Base-by-base conservation (phyloP, 2,113 vertebrate species). In the Procapra przewalskii region DNA sequence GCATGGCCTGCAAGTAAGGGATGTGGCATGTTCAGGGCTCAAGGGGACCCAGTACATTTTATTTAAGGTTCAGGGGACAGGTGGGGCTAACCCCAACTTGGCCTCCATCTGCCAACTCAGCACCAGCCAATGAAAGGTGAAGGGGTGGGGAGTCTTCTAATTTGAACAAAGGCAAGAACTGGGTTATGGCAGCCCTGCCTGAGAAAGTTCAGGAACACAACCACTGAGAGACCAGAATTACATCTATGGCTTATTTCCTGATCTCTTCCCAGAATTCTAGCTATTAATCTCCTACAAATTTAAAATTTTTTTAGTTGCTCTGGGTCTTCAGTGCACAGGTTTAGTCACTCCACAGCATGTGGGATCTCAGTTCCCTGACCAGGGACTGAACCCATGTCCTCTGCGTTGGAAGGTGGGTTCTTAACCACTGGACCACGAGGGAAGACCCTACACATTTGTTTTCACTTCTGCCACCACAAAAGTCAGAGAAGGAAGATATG, bases 211-310 rank as follows among this genome's bases (percentile, higher is more conserved):
- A n/a, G 82, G 82, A 93, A 64, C 8, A 55, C 5, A 60, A 3
- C 27, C 19, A 12, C 1, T 4, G 14, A 67, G 67, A 89, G 81
- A n/a, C 54, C 25, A 36, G 90, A 81, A 29, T 54, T 57, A 6
- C 57, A 1, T 27, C 71, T 84, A 8, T 48, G 50, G 19, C 80
- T 90, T 67, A 19, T 80, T 94, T 97, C 95, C 75, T 79, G 15
- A 77, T 96, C 96, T 98, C 85, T 93, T 84, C 87, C 31, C n/a
- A 9, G 92, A 97, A 17, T 36, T 98, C 86, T 97, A 80, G 60
- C 94, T 96, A 86, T 67, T 91, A 92, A 95, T 97, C 98, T 94
- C 98, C 90, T 59, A 43, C 36, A 43, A 23, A 43, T 12, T 77
- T 77, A 4, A 25, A 77, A 43, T 27, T 14, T 25, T 43, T 77